Base-by-base conservation (phyloP, 2,888 invertebrate genomes). In the Scrobipalpa atriplicella region DNA sequence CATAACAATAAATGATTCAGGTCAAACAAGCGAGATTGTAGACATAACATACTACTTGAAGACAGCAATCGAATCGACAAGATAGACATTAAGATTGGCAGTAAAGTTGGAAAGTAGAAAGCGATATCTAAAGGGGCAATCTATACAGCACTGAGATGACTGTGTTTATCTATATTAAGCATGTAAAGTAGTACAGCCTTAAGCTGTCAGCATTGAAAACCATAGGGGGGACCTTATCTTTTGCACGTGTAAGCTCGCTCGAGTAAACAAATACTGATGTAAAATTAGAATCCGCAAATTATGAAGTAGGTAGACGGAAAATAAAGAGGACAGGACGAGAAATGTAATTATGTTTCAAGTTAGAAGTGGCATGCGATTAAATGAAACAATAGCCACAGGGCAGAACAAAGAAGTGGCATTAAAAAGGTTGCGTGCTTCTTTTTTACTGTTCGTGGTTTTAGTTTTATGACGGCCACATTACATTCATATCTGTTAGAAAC, bases 231-330 rank as follows among this genome's bases (percentile, higher is more conserved):
- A 2, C 11, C 16, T 65, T 65, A 43, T 43, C 41, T 58, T n/a
- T 13, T 51, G n/a, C 51, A 47, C 56, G 41, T 41, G 21, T 21
- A 43, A 21, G 13, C 16, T 56, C 36, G 41, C 52, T n/a, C 43
- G 21, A 62, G 11, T 18, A 19, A 56, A 62, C n/a, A 18, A 38
- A 60, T 61, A 18, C 54, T 56, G 11, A 21, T 58, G 13, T 5
- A 16, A 43, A 62, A 66, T 66, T 62, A 66, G 39, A 54, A 41
- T 62, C 41, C 9, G 56, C 43, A 62, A 54, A 62, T 62, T 41
- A 66, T 36, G 13, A 19, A 51, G n/a, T n/a, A n/a, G 36, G 60
- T n/a, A 52, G 29, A 19, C 39, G 36, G 36, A 9, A 51, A 16
- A 19, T 52, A 16, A 2, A 21, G 52, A 19, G 8, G 21, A 16